Evolutionary conservation across 2,797 vertebrate genomes (phyloP).

Genomic region (Schizopygopsis pylzovi): DNA sequence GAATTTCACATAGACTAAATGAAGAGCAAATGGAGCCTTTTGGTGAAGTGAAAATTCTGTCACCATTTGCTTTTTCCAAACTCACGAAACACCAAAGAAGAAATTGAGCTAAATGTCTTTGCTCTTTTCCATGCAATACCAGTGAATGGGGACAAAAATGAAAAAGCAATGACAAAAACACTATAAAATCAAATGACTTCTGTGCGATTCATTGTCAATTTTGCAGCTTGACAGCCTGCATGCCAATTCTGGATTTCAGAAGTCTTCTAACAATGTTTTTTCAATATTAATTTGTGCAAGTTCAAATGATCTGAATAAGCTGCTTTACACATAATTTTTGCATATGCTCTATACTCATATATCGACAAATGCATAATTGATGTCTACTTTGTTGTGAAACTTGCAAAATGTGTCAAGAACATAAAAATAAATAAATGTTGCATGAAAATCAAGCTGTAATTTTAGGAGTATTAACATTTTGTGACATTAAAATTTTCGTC

Average conservation of each 20-base stretch:
- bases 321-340: not conserved
- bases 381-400: not conserved
- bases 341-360: not conserved
- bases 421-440: not conserved
- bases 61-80: not conserved
- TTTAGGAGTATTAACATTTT: not conserved
- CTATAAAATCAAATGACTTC: not conserved
- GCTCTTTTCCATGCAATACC: not conserved
- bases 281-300: not conserved
- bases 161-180: not conserved
- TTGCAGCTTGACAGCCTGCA: not conserved
- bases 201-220: not conserved
- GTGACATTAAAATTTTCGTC: not conserved
- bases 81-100: not conserved
- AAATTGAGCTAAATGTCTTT: not conserved
- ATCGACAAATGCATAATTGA: not conserved
- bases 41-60: not conserved
- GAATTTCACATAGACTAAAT: not conserved
- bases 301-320: not conserved
- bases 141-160: not conserved
- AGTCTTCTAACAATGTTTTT: not conserved
- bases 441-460: not conserved
- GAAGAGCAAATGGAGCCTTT: constrained; percentile 1
- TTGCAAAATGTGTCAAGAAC: not conserved
- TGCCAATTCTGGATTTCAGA: not conserved